These are phyloP conservation scores for Apus apus DNA, from an alignment of 2,113 vertebrate genomes.

Conservation along the genomic window DNA sequence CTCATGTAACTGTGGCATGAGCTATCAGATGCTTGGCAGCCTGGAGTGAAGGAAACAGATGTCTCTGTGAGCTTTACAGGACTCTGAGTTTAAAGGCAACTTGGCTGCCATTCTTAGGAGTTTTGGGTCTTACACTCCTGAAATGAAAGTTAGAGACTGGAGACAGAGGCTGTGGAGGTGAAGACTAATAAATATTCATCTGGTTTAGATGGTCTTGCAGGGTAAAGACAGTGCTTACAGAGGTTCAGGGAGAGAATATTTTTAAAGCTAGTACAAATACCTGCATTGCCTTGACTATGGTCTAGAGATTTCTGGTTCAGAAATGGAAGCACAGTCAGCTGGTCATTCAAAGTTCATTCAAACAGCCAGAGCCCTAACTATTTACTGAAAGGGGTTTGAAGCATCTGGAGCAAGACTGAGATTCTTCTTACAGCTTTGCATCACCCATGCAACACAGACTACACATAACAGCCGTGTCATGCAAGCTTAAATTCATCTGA, in stretches of 20 bases:
- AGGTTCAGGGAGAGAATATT: neutral
- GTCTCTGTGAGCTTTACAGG: neutral
- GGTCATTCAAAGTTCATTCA: slow-evolving; percentile 32
- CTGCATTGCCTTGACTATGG: neutral
- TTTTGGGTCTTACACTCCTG: neutral
- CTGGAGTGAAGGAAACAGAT: neutral
- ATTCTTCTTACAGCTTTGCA: neutral
- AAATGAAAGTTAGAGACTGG: neutral
- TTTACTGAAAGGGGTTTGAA: neutral
- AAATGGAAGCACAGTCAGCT: neutral
- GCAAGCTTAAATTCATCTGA: neutral
- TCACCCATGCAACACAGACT: neutral
- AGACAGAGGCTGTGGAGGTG: neutral
- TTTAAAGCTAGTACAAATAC: slow-evolving; percentile 28
- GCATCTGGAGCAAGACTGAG: neutral
- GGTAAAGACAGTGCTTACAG: neutral
- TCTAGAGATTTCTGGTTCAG: slow-evolving; percentile 17
- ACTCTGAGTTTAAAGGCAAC: neutral
- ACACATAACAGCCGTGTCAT: neutral
- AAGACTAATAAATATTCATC: neutral
- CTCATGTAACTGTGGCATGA: neutral
- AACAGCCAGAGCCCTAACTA: neutral
- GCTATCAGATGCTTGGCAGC: neutral
- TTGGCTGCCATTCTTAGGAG: neutral
- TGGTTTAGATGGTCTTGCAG: neutral